Evolutionary conservation across 2,797 vertebrate species (phyloP), one percentile per base, ranked within the genome.

Genomic region (Gorsachius magnificus): DNA sequence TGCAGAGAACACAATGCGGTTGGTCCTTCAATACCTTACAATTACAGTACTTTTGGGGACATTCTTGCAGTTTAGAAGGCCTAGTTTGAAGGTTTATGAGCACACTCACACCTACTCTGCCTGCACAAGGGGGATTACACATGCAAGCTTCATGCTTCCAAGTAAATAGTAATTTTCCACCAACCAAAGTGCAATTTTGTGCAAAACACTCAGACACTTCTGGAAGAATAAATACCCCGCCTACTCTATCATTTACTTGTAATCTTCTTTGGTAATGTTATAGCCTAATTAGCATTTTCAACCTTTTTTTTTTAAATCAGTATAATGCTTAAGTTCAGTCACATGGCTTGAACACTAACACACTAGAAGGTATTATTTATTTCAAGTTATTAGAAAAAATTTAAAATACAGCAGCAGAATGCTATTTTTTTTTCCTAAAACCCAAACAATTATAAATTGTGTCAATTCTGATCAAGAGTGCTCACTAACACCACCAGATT

Each of bases 1-100:
- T 22, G 92, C 53, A 85, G 43, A 94, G 96, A 97, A 92, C 95
- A 93, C 87, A 95, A 77, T 3, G 14, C 2, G 14, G 46, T 4
- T 90, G 82, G 28, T 87, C 63, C 78, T 61, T 22, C 80, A 20
- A n/a, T 2, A 11, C 95, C 68, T 58, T 54, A 51, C 6, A 35
- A 9, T 6, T 4, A 11, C 0, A 4, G 13, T 6, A 13, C 13
- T 76, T 63, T 57, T 14, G 2, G 77, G 83, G 58, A 14, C 9
- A 2, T 18, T 45, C 36, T 71, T 54, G 21, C 25, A 21, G 10
- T n/a, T 45, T 17, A 71, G 43, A 25, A 72, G 36, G 35, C 38
- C 50, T 56, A 36, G 21, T 20, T 35, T 9, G 65, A 72, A 85
- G 28, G 36, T 54, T 74, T 36, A 43, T 3, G 22, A 93, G 54